Conservation (phyloP, 2,797 vertebrate genomes). For the Tokudaia tokunoshimensis region DNA sequence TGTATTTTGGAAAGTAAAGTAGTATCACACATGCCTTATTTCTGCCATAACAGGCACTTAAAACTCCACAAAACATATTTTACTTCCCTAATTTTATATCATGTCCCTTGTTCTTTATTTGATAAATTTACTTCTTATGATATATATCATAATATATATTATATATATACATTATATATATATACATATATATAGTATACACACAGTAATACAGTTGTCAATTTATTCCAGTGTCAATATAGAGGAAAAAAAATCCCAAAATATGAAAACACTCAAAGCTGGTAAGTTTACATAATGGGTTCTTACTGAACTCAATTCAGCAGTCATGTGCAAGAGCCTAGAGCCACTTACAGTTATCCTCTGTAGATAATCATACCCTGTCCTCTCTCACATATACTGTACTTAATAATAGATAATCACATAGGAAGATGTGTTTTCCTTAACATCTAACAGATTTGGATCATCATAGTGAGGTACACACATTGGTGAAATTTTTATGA, state of each 20-base stretch:
- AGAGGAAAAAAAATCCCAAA: not conserved
- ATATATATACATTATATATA: too few relatives aligned
- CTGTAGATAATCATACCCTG: not conserved
- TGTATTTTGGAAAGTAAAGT: not conserved
- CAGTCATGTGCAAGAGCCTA: not conserved
- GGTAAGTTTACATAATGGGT: not conserved
- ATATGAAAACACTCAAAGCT: slow-evolving; percentile 3
- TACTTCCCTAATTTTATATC: slow-evolving; percentile 22
- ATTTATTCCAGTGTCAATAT: slow-evolving; percentile 38
- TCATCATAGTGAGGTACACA: slow-evolving; percentile 17
- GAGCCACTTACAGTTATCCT: not conserved
- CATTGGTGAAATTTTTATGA: not conserved
- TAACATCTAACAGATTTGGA: not conserved
- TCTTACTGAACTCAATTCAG: slow-evolving; percentile 18
- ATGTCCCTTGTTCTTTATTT: slow-evolving; percentile 23
- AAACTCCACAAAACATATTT: not conserved
- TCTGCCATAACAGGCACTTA: not conserved
- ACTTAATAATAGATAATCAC: not conserved
- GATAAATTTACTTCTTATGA: not conserved
- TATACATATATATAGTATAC: too few relatives aligned
- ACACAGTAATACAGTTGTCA: not conserved
- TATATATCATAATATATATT: not conserved
- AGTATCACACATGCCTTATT: not conserved
- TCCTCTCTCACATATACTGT: not conserved
- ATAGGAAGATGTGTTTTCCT: not conserved